phyloP scores from a whole-genome alignment of 1,140 invertebrate genomes.

The Paralvinella palmiformis region DNA sequence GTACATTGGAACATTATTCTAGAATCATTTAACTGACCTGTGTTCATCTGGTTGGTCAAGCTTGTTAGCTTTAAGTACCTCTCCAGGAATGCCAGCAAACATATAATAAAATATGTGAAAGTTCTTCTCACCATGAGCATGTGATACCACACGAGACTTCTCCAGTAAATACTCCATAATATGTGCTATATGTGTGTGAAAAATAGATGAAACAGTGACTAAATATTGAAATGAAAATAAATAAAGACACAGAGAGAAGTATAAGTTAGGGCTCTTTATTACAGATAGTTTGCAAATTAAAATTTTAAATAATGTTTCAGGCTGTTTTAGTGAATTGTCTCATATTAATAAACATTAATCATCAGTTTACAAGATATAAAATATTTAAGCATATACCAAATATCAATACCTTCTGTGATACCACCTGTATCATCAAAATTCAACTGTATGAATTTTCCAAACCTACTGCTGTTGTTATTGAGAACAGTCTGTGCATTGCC shows the following conservation, averaged over 20 bases:
- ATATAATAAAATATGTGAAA: slow-evolving; percentile 77
- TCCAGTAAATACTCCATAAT: slow-evolving; percentile 79
- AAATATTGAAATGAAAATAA: background rate
- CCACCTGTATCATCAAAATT: slow-evolving; percentile 77
- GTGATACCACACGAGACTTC: slow-evolving; percentile 61
- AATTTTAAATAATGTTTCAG: too few species aligned
- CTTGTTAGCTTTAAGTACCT: slow-evolving; percentile 27
- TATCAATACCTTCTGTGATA: slow-evolving; percentile 61
- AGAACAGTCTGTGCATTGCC: slow-evolving; percentile 94
- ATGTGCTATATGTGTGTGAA: slow-evolving; percentile 9
- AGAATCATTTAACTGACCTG: slow-evolving; percentile 32
- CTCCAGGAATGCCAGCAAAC: slow-evolving; percentile 36
- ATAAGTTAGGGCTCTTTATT: too few species aligned
- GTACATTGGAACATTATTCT: too few species aligned
- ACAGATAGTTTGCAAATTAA: too few species aligned
- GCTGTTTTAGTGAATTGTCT: too few species aligned
- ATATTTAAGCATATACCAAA: too few species aligned
- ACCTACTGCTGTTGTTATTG: slow-evolving; percentile 93
- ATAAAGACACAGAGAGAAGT: too few species aligned
- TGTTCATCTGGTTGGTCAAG: slow-evolving; percentile 31
- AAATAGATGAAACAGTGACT: too few species aligned
- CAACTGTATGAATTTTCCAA: slow-evolving; percentile 85
- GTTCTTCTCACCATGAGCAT: slow-evolving; percentile 63
- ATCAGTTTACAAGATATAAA: too few species aligned
- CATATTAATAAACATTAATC: too few species aligned